Evolutionary conservation across 2,888 invertebrate species (phyloP), one percentile per base, ranked within the genome.

Genomic region (Tenthredo mesomela): DNA sequence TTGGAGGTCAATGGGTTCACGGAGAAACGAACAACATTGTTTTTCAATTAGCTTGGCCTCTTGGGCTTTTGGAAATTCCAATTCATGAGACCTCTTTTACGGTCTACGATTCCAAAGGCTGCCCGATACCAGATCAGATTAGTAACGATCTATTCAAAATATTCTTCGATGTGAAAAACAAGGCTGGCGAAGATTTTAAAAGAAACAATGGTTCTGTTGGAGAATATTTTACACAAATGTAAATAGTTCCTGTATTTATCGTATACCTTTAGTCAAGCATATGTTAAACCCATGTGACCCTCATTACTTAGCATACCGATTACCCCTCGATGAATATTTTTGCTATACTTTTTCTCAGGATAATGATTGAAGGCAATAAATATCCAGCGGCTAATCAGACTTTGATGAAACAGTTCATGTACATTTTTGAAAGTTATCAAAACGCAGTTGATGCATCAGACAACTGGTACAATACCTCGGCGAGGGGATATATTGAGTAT

Each of bases 1-100:
- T 91, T 40, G 92, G 92, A 6, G 91, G 86, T 29, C 90, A 92
- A 85, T 91, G 91, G 91, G 88, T 91, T n/a, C 90, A 91, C 29
- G 91, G 92, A 1, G 88, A 91, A 85, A 54, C 85, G 78, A 86
- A 86, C 10, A 91, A 92, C 71, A 86, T 88, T 9, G 90, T 73
- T 5, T 91, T 88, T 77, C 87, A 91, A 37, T 25, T 91, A 33
- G 92, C 88, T 1, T 87, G 87, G 84, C 90, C 91, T 25, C 84
- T 91, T 18, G 90, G 88, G 3, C 37, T 80, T n/a, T 80, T 65
- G 80, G 73, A 84, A 25, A 18, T 58, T 40, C 61, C 61, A 25
- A 2, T 7, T 54, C 6, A 7, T 5, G 61, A 61, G 25, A 21
- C 61, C 21, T 12, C 25, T 61, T 25, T 61, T 21, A 25, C 25